Evolutionary conservation across 2,113 vertebrate species (phyloP).

Genomic region (Pogona vitticeps): DNA sequence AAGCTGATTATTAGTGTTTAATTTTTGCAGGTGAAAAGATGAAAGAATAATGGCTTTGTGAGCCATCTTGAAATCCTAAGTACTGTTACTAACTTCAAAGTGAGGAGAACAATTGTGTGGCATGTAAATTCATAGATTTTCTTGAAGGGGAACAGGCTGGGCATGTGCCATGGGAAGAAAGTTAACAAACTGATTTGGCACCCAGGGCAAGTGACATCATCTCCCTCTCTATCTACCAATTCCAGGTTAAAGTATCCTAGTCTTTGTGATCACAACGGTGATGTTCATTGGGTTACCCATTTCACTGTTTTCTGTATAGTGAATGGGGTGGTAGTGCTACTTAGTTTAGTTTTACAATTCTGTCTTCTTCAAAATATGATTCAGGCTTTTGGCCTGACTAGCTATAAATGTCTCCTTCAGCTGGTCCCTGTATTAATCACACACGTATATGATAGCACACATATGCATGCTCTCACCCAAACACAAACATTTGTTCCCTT

Average conservation of each 20-base stretch:
- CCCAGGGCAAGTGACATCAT: too few species aligned
- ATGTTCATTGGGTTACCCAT: neutral
- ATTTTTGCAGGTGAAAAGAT: neutral
- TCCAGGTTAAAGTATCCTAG: neutral
- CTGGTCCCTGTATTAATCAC: conserved; percentile 44
- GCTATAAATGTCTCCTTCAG: conserved; percentile 64
- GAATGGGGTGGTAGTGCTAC: neutral
- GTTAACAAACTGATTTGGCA: too few species aligned
- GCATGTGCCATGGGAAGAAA: neutral
- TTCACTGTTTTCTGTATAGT: neutral
- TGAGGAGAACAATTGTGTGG: neutral
- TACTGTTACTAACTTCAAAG: neutral
- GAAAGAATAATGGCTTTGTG: neutral
- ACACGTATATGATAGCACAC: conserved; percentile 21
- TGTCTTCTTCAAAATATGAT: neutral
- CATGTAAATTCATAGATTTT: neutral
- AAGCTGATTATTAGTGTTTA: neutral
- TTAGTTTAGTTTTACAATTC: neutral
- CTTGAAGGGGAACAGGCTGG: neutral
- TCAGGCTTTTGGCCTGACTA: neutral
- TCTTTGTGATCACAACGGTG: neutral
- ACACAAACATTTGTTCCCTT: neutral
- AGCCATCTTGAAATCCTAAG: neutral
- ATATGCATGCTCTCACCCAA: neutral
- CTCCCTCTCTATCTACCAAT: neutral